A percentile compares a stretch with the other conserved stretches of the same genome.
Evolutionary conservation across 37 sponge, comb jelly and placozoan species (phyloP).

Genomic region (Sycon ciliatum): DNA sequence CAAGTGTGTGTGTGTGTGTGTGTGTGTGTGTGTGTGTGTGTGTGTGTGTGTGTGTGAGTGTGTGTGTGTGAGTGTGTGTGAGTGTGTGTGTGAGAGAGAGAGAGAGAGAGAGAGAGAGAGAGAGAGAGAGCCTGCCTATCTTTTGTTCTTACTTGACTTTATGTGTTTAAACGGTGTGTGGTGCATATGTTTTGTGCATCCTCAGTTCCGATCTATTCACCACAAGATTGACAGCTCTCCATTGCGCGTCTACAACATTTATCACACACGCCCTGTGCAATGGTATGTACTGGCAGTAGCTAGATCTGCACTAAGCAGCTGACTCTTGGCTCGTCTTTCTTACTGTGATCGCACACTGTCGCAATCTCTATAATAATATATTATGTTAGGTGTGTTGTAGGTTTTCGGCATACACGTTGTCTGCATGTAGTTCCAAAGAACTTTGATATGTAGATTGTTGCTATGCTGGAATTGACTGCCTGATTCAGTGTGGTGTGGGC

Average conservation of each 20-base stretch:
- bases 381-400: too few species aligned
- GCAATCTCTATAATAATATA: too few species aligned
- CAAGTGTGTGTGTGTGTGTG: constrained; percentile 13
- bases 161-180: neutral
- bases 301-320: too few species aligned
- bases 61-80: constrained; percentile 19
- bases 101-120: neutral
- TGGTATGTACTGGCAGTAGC: neutral
- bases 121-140: neutral
- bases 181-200: too few species aligned
- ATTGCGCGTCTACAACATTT: constrained; percentile 56
- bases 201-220: constrained; percentile 66
- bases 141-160: constrained; percentile 5
- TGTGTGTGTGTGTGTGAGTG: constrained; percentile 25
- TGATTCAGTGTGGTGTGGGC: too few species aligned
- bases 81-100: neutral
- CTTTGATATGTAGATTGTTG: too few species aligned
- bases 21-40: constrained; percentile 35
- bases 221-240: constrained; percentile 61
- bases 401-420: too few species aligned
- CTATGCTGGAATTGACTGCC: too few species aligned
- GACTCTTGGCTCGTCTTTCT: too few species aligned
- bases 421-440: too few species aligned
- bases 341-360: too few species aligned
- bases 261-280: constrained; percentile 51